Evolutionary conservation across 2,888 invertebrate species (phyloP), one percentile per base, ranked within the genome.

Genomic region (Calameuta filiformis): DNA sequence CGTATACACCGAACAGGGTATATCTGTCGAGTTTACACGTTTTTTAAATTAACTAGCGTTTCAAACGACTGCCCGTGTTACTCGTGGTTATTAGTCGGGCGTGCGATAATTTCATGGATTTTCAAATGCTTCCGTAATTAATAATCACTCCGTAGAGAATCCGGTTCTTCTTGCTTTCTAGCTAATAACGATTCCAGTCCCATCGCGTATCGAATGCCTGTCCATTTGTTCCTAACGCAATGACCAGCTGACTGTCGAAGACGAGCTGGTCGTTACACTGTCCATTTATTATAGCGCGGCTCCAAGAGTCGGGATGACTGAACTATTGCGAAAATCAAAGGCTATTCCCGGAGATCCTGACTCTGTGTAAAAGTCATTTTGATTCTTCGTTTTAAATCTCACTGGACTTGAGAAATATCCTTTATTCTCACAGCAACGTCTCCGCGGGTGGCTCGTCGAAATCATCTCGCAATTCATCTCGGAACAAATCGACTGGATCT

Each of bases 111-210:
- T 56, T 56, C 56, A 71, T 71, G 71, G 71, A 33, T 71, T 81
- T 71, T 75, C 74, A 73, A 83, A 84, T 83, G 81, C 88, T 89
- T 88, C 89, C 87, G 86, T 86, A 83, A 88, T 88, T 86, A 86
- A 85, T 85, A 84, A 82, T 85, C 77, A 79, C 79, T 80, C 78
- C 81, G 79, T 74, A 82, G 83, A 84, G 87, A 88, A 87, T 87
- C 84, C 81, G 84, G 85, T 87, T 85, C 83, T 82, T 82, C 81
- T 83, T 84, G 87, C 90, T 90, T 90, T 90, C 90, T 88, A 56
- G 88, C 86, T 86, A 87, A 87, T 88, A 88, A 88, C 81, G 83
- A 88, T 86, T 87, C 85, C 82, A 82, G 85, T 87, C 81, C 83
- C 84, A 86, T 87, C 86, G 81, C 71, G 71, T 71, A 71, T 33